Conservation (phyloP, 2,797 vertebrate species). For the Hyperoplus lanceolatus region DNA sequence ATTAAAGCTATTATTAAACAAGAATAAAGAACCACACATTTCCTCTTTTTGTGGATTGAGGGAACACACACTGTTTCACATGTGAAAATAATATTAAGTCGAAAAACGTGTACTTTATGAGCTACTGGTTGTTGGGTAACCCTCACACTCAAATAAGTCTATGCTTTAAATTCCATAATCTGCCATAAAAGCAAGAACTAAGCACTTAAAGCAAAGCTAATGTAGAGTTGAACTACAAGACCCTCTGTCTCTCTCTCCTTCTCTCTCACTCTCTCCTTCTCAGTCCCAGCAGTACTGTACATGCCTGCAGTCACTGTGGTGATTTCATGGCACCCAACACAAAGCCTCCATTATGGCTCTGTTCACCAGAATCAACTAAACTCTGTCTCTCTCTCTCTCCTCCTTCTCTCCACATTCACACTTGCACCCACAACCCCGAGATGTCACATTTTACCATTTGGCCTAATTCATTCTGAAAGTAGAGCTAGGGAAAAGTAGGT, state of each 20-base stretch:
- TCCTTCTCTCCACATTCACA: conserved; percentile 57
- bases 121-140: conserved; percentile 3
- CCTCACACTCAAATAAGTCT: conserved; percentile 8
- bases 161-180: conserved; percentile 14
- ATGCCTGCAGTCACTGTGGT: conserved; percentile 71
- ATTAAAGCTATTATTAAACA: background rate
- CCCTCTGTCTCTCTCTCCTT: background rate
- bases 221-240: background rate
- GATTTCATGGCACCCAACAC: conserved; percentile 85
- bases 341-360: conserved; percentile 80
- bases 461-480: conserved; percentile 38
- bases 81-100: background rate
- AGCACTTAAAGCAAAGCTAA: conserved; percentile 9
- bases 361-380: conserved; percentile 62
- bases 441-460: conserved; percentile 58
- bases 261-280: background rate
- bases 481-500: conserved; percentile 4
- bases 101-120: background rate
- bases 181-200: conserved; percentile 5
- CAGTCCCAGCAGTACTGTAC: conserved; percentile 51
- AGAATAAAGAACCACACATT: background rate
- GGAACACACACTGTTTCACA: background rate
- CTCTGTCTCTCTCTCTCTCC: conserved; percentile 43
- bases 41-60: background rate
- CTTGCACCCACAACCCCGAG: conserved; percentile 50